phyloP scores from a whole-genome alignment of 1,140 invertebrate genomes.

The Oppia nitens region DNA sequence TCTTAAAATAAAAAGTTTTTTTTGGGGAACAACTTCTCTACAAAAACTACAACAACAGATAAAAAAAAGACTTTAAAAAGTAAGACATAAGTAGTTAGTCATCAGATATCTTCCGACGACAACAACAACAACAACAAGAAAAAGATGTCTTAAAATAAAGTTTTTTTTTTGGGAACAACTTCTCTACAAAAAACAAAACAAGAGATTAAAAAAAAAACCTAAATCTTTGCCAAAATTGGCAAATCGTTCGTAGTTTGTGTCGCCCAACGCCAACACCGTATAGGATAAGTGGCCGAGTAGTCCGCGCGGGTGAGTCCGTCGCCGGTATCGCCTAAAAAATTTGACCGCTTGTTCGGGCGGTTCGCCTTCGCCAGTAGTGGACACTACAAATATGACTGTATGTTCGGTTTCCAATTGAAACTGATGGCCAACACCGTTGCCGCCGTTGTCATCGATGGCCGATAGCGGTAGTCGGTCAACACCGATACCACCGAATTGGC shows the following conservation, averaged over 20 bases:
- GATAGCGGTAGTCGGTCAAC: background rate
- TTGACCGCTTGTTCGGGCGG: constrained; percentile 36
- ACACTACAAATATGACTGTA: constrained; percentile 30
- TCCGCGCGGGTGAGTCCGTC: constrained; percentile 25
- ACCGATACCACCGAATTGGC: background rate
- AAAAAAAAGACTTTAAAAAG: no score
- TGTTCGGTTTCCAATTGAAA: constrained; percentile 15
- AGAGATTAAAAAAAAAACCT: constrained; percentile 29
- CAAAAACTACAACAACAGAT: no score
- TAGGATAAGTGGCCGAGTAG: constrained; percentile 30
- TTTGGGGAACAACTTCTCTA: no score
- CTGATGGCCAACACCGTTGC: background rate
- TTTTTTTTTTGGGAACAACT: no score
- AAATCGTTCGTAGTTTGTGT: constrained; percentile 40
- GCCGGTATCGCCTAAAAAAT: constrained; percentile 32
- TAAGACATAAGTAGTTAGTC: no score
- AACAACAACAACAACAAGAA: background rate
- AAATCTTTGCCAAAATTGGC: constrained; percentile 35
- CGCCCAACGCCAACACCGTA: constrained; percentile 37
- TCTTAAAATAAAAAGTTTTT: no score
- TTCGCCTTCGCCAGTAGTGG: constrained; percentile 39
- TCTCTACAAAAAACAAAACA: constrained; percentile 25
- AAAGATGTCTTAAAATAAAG: background rate
- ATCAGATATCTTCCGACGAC: no score
- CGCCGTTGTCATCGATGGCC: no score